Conservation (phyloP, 2,797 vertebrate genomes). For the Clarias platycephalus region DNA sequence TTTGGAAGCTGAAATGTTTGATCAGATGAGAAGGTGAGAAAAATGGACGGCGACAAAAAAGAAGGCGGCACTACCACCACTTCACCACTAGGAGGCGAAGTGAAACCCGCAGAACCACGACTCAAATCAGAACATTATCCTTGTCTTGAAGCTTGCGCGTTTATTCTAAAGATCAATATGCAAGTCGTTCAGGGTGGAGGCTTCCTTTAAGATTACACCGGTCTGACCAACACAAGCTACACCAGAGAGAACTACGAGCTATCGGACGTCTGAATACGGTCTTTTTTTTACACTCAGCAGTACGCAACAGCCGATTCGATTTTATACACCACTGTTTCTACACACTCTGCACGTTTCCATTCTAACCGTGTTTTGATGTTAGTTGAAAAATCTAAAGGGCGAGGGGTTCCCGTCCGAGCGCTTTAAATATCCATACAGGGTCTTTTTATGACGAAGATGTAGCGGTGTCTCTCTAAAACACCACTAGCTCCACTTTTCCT, state of each 20-base stretch:
- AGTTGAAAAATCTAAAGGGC: background rate
- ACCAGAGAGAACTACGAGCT: background rate
- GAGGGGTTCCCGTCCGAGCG: background rate
- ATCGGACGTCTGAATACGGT: background rate
- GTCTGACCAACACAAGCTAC: constrained; percentile 22
- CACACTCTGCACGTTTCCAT: constrained; percentile 29
- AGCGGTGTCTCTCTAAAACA: constrained; percentile 35
- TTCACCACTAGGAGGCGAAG: background rate
- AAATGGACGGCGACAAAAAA: background rate
- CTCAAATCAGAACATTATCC: background rate
- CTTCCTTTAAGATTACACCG: constrained; percentile 33
- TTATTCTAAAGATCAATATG: constrained; percentile 9
- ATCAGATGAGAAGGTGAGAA: background rate
- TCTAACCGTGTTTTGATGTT: constrained; percentile 5
- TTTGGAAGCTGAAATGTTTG: background rate
- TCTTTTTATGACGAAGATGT: constrained; percentile 37
- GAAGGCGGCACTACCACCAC: background rate
- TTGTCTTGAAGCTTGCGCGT: background rate
- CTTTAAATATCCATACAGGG: constrained; percentile 45
- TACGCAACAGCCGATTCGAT: constrained; percentile 6
- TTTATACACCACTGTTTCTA: constrained; percentile 21
- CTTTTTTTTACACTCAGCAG: constrained; percentile 11
- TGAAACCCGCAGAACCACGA: too few relatives aligned
- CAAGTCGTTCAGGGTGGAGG: constrained; percentile 5
- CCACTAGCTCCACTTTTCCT: constrained; percentile 3